Conservation (phyloP, 2,888 invertebrate genomes). For the Latrodectus hesperus region DNA sequence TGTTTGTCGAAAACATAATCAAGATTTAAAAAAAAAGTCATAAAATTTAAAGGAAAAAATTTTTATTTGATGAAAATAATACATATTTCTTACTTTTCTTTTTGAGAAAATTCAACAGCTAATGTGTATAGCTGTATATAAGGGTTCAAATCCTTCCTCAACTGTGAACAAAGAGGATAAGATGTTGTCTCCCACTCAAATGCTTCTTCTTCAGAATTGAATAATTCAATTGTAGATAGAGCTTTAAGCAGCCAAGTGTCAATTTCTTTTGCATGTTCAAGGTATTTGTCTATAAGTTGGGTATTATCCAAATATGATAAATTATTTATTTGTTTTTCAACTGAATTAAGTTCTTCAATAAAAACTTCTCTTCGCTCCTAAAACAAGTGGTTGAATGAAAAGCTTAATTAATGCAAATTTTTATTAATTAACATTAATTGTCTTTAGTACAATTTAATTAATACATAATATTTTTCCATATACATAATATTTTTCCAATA, state of each 20-base stretch:
- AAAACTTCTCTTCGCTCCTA: conserved; percentile 46
- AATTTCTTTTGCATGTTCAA: conserved; percentile 85
- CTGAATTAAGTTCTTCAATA: conserved; percentile 30
- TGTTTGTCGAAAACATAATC: no score
- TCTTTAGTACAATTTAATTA: no score
- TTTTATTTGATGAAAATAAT: neutral
- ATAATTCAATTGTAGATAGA: conserved; percentile 86
- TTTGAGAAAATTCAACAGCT: conserved; percentile 88
- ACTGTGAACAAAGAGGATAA: conserved; percentile 87
- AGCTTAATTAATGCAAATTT: no score
- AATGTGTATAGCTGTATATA: conserved; percentile 92
- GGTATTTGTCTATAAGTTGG: conserved; percentile 86
- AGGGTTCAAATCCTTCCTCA: conserved; percentile 85
- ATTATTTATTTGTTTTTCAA: conserved; percentile 28
- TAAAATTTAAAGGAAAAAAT: neutral
- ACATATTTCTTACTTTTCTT: conserved; percentile 79
- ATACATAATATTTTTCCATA: no score
- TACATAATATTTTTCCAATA: no score
- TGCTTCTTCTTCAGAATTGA: conserved; percentile 92
- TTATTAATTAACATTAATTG: no score
- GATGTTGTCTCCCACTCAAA: conserved; percentile 91
- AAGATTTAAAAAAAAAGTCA: neutral
- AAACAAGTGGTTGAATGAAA: neutral
- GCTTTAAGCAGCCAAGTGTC: conserved; percentile 84
- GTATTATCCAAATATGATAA: conserved; percentile 81